Base-by-base conservation (phyloP, 2,797 vertebrate genomes). In the Siniperca obscura region DNA sequence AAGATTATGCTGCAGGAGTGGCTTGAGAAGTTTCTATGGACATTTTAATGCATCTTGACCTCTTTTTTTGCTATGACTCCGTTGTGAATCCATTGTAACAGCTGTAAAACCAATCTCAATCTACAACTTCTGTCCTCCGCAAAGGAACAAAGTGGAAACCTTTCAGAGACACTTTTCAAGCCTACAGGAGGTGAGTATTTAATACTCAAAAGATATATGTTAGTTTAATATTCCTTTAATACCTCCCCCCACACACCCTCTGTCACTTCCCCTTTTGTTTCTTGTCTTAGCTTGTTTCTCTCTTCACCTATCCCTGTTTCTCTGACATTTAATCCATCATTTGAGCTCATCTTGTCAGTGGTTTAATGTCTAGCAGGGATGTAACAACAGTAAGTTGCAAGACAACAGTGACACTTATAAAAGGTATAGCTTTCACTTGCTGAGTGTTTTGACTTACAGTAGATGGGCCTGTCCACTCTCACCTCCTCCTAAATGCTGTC, bases 361-460 rank as follows among this genome's bases (percentile, higher is more conserved):
- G 34, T 81, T 81, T 73, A 80, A 27, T 66, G 42, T 87, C 75
- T 53, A 14, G 34, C 75, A 48, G 53, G 69, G 72, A 75, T 68
- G 60, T 68, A 69, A 76, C 38, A 52, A 42, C 57, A 55, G 64
- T 76, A 34, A 74, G 81, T 61, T 75, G 70, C 67, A 78, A 74
- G 46, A 76, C 70, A 64, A 57, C 70, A 27, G 64, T 72, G 74
- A 64, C 55, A 70, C 65, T 65, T 77, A 52, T 44, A 77, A 81
- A 81, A 83, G 64, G 75, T 76, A 80, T 75, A 86, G 53, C 70
- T 74, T 82, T 88, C 57, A 77, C 56, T 34, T 65, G 66, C 78
- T 83, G 78, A 53, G 67, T 57, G 78, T 82, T 90, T 72, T 81
- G 75, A 83, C 75, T 85, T 73, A 4, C 66, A 55, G 69, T 60